Conservation (phyloP, 2,113 vertebrate genomes). For the Chamaea fasciata region DNA sequence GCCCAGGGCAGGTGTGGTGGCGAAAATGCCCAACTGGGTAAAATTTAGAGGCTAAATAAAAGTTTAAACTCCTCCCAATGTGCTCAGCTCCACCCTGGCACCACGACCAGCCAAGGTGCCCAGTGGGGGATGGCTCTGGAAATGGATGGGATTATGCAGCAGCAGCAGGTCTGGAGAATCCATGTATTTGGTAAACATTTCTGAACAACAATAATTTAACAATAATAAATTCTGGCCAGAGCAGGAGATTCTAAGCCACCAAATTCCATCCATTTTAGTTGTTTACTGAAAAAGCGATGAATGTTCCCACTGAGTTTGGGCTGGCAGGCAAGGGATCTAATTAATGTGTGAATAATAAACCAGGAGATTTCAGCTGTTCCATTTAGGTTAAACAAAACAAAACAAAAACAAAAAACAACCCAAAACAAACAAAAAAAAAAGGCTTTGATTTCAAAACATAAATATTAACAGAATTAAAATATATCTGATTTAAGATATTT, state of each 20-base stretch:
- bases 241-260: not conserved
- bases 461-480: not conserved
- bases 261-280: not conserved
- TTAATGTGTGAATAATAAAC: not conserved
- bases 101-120: not conserved
- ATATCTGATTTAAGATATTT: not conserved
- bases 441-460: not conserved
- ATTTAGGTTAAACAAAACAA: not conserved
- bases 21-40: not conserved
- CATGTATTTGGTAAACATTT: not conserved
- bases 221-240: not conserved
- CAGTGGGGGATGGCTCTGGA: not conserved
- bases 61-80: fast-evolving
- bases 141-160: not conserved
- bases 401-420: too few species aligned
- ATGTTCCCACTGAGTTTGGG: not conserved
- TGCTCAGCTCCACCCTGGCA: not conserved
- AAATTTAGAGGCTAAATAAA: not conserved
- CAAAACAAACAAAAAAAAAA: not conserved
- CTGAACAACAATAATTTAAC: not conserved
- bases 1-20: not conserved
- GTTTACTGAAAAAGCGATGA: not conserved
- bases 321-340: not conserved
- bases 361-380: not conserved
- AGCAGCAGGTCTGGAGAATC: not conserved